Evolutionary conservation across 1,140 invertebrate genomes (phyloP).

Genomic region (Papilio xuthus): DNA sequence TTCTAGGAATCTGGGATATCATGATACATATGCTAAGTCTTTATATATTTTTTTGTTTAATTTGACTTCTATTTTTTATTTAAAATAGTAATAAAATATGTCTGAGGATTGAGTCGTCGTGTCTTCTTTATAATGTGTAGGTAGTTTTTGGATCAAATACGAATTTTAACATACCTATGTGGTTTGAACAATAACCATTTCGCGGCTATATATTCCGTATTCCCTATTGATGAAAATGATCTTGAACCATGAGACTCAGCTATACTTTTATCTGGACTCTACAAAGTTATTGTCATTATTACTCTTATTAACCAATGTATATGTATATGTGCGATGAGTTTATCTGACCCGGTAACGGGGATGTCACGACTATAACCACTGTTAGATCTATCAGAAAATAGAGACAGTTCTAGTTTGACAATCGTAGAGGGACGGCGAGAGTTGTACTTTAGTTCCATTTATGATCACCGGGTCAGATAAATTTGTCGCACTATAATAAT

Average conservation of each 20-base stretch:
- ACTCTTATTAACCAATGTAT: neutral
- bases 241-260: constrained; percentile 70
- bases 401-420: no score
- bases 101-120: neutral
- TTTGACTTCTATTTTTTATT: neutral
- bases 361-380: neutral
- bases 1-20: neutral
- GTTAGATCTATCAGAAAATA: neutral
- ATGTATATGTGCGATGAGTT: neutral
- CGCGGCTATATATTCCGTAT: constrained; percentile 61
- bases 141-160: neutral
- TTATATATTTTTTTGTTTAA: neutral
- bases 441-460: no score
- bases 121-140: no score
- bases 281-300: constrained; percentile 29
- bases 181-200: constrained; percentile 60
- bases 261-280: constrained; percentile 71
- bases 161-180: constrained; percentile 55
- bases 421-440: no score
- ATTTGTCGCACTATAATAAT: neutral
- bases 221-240: constrained; percentile 61
- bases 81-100: neutral
- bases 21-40: neutral
- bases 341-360: neutral
- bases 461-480: no score